phyloP scores from a whole-genome alignment of 64 coral and sea anemone genomes.

The Hydrozoanthus tunicans region DNA sequence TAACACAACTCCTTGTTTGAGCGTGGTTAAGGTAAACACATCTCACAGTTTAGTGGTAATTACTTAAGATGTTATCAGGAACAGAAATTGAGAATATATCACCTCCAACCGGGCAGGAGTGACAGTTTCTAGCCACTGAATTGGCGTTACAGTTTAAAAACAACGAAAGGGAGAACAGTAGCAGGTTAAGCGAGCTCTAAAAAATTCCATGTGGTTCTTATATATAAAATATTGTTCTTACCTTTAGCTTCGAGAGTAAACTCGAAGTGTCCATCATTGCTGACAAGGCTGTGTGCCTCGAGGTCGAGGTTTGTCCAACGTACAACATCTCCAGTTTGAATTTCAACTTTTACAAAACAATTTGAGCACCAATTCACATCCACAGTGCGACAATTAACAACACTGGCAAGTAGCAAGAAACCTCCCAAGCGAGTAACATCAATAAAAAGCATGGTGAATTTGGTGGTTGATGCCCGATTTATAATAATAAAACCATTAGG shows the following conservation, averaged over 20 bases:
- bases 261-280: slow-evolving; percentile 6
- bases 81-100: background rate
- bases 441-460: background rate
- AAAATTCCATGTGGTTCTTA: background rate
- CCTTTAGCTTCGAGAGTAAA: slow-evolving; percentile 50
- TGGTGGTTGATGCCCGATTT: background rate
- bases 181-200: background rate
- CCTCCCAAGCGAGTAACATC: slow-evolving; percentile 5
- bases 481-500: background rate
- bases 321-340: slow-evolving; percentile 32
- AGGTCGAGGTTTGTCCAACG: slow-evolving; percentile 52
- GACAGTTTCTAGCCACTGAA: background rate
- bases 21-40: background rate
- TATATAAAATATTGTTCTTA: background rate
- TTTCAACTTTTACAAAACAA: slow-evolving; percentile 38
- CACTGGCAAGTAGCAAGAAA: slow-evolving; percentile 7
- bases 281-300: slow-evolving; percentile 28
- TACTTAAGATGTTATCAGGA: background rate
- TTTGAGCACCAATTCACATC: slow-evolving; percentile 32
- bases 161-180: background rate
- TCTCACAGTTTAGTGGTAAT: background rate
- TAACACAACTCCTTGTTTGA: background rate
- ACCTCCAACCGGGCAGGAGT: background rate
- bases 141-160: too few relatives aligned
- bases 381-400: slow-evolving; percentile 32